phyloP scores from a whole-genome alignment of 1,140 invertebrate genomes.

The Hermetia illucens region DNA sequence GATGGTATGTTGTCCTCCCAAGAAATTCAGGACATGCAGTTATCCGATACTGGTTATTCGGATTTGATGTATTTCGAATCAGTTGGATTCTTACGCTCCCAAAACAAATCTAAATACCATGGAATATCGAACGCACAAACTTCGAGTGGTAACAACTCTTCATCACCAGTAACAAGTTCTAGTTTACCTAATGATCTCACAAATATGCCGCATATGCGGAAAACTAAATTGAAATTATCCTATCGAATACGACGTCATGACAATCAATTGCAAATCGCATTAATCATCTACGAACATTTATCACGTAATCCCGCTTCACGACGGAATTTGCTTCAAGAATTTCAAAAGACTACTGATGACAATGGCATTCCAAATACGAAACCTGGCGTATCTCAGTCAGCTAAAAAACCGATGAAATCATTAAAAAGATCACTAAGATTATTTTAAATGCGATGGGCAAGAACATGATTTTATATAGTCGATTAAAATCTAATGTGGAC shows the following conservation, averaged over 20 bases:
- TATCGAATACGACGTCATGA: neutral
- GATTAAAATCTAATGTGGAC: too few relatives aligned
- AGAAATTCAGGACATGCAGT: neutral
- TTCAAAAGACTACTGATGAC: neutral
- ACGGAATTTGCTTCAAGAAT: constrained; percentile 2
- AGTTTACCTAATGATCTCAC: too few relatives aligned
- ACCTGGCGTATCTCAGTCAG: too few relatives aligned
- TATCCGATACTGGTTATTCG: neutral
- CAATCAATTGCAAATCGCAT: neutral
- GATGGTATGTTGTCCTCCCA: too few relatives aligned
- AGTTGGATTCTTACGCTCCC: neutral
- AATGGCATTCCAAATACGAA: too few relatives aligned
- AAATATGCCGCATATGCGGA: too few relatives aligned
- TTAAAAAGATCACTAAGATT: too few relatives aligned
- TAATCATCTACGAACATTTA: constrained; percentile 2
- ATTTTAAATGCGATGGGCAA: too few relatives aligned
- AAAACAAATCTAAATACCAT: neutral
- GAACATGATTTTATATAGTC: too few relatives aligned
- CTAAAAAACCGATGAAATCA: too few relatives aligned
- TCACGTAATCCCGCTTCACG: neutral
- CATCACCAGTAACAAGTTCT: neutral
- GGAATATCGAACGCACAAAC: neutral
- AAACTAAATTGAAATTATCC: constrained; percentile 4
- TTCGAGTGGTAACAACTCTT: neutral
- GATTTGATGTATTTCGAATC: constrained; percentile 3